phyloP scores from a whole-genome alignment of 2,797 vertebrate species.

The Huso huso region DNA sequence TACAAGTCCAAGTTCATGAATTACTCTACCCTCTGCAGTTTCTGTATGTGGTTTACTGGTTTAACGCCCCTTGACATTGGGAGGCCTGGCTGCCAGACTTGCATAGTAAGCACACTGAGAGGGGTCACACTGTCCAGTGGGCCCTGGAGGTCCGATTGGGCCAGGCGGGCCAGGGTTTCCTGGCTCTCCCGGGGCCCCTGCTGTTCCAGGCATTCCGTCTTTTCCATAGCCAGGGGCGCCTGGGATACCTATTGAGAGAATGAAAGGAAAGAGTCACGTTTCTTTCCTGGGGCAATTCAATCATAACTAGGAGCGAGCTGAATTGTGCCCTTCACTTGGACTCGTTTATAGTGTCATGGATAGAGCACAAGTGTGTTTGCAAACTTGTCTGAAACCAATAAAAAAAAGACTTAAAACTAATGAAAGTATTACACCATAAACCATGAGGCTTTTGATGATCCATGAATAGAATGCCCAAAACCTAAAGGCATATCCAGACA shows the following conservation, averaged over 20 bases:
- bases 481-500: too few relatives aligned
- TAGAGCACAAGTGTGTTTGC: too few relatives aligned
- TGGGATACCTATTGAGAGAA: constrained; percentile 61
- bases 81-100: constrained; percentile 79
- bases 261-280: neutral
- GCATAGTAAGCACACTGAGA: constrained; percentile 90
- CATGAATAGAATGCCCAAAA: too few relatives aligned
- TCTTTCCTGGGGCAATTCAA: too few relatives aligned
- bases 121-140: constrained; percentile 83
- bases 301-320: too few relatives aligned
- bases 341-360: too few relatives aligned
- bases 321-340: too few relatives aligned
- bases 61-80: constrained; percentile 85
- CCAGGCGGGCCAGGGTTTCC: constrained; percentile 78
- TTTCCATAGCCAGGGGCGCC: constrained; percentile 90
- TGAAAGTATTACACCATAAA: too few relatives aligned
- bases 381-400: too few relatives aligned
- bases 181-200: constrained; percentile 82
- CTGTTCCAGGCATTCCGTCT: constrained; percentile 81
- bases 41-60: neutral
- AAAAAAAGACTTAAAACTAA: too few relatives aligned
- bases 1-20: constrained; percentile 57
- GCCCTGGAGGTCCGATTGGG: constrained; percentile 72
- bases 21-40: constrained; percentile 37
- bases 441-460: too few relatives aligned